A percentile compares a stretch with the other conserved stretches of the same genome.
phyloP scores from a whole-genome alignment of 64 coral and sea anemone genomes.

The Hydrozoanthus tunicans region DNA sequence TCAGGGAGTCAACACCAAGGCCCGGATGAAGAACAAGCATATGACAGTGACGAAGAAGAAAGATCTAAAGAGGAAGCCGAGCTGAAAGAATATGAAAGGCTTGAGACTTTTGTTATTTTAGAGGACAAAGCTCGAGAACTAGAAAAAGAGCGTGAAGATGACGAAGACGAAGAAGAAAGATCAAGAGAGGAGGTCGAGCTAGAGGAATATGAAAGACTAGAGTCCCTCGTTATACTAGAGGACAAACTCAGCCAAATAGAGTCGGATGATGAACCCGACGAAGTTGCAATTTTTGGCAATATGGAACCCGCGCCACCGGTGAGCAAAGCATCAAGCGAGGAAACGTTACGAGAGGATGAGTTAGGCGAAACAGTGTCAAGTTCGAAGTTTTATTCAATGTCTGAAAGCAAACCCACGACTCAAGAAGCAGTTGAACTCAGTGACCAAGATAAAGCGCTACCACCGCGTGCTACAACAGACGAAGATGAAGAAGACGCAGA shows the following conservation, averaged over 20 bases:
- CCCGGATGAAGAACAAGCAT: slow-evolving; percentile 40
- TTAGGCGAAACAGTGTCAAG: slow-evolving; percentile 35
- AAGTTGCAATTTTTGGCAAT: slow-evolving; percentile 57
- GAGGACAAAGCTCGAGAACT: slow-evolving; percentile 61
- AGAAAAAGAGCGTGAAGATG: slow-evolving; percentile 48
- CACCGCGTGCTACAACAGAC: neutral
- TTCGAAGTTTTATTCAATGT: slow-evolving; percentile 19
- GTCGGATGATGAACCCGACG: slow-evolving; percentile 74
- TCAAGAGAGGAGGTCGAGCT: slow-evolving; percentile 74
- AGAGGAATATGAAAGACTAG: slow-evolving; percentile 89
- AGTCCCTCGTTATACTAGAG: slow-evolving; percentile 92
- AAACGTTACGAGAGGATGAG: slow-evolving; percentile 51
- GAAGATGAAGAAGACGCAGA: neutral
- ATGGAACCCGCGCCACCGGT: slow-evolving; percentile 53
- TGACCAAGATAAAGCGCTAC: neutral
- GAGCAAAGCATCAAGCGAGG: slow-evolving; percentile 35
- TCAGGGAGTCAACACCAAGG: neutral
- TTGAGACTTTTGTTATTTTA: slow-evolving; percentile 88
- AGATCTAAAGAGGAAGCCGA: slow-evolving; percentile 73
- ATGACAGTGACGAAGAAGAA: slow-evolving; percentile 66
- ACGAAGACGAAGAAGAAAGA: slow-evolving; percentile 67
- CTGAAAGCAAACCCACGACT: neutral
- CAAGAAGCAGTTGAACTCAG: neutral
- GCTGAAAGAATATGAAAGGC: slow-evolving; percentile 86
- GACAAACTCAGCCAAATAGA: slow-evolving; percentile 93